Percentiles rank a stretch among this genome's conserved stretches.
Evolutionary conservation across 2,888 invertebrate species (phyloP).

Genomic region (Eretmocerus hayati): DNA sequence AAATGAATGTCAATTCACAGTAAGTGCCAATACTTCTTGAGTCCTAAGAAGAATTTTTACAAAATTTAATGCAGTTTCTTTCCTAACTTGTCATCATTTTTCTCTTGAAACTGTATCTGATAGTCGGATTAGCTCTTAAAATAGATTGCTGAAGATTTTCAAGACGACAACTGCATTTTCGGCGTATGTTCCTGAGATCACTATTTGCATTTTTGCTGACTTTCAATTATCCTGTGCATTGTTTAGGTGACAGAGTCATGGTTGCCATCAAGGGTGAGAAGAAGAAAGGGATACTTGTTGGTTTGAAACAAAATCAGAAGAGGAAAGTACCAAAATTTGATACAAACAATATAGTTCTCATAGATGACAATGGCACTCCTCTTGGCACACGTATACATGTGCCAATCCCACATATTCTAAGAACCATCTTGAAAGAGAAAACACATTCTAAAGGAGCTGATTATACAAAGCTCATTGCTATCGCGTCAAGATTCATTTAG

Average conservation of each 20-base stretch:
- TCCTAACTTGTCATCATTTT: too few relatives aligned
- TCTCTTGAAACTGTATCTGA: too few relatives aligned
- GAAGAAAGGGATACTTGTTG: slow-evolving; percentile 87
- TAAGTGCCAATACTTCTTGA: too few relatives aligned
- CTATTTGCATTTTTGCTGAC: too few relatives aligned
- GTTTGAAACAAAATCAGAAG: slow-evolving; percentile 75
- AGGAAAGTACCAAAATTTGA: slow-evolving; percentile 84
- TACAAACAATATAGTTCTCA: slow-evolving; percentile 90
- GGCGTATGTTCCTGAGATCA: too few relatives aligned
- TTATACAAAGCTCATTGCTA: slow-evolving; percentile 85
- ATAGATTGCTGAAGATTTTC: too few relatives aligned
- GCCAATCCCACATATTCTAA: slow-evolving; percentile 84
- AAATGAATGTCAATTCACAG: too few relatives aligned
- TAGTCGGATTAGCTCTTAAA: too few relatives aligned
- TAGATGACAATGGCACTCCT: slow-evolving; percentile 92
- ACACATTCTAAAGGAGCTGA: slow-evolving; percentile 77
- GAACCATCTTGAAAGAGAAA: slow-evolving; percentile 76
- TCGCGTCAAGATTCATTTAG: slow-evolving; percentile 86
- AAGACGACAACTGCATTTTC: too few relatives aligned
- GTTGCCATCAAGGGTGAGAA: slow-evolving; percentile 93
- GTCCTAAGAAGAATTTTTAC: too few relatives aligned
- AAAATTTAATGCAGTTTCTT: too few relatives aligned
- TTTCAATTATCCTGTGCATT: too few relatives aligned
- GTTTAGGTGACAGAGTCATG: slow-evolving; percentile 73
- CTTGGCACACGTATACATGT: slow-evolving; percentile 91